Evolutionary conservation across 2,797 vertebrate species (phyloP), one percentile per base, ranked within the genome.

Genomic region (Danio kyathit): DNA sequence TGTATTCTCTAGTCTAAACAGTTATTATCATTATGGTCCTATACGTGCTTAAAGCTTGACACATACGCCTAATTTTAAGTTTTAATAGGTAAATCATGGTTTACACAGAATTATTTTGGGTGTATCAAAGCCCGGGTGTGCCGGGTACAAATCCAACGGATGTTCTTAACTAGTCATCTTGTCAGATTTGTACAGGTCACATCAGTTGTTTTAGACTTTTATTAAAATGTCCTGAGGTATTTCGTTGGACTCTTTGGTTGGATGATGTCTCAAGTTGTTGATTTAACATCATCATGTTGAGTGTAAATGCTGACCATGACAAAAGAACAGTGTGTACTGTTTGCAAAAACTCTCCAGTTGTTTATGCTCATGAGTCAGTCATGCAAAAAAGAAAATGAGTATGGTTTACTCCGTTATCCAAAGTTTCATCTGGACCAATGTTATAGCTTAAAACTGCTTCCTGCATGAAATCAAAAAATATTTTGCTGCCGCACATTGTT

Each of bases 81-180:
- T 12, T 56, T 44, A 19, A 12, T 49, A 65, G 13, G 49, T 44
- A 65, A 56, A 54, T 52, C 29, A 19, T 17, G 38, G 59, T 19
- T 51, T 48, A 9, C 14, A 8, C 12, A 21, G 44, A 6, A 0
- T 29, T 54, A 11, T 51, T 64, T 40, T 21, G 29, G 59, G 59
- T 64, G 60, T 63, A 41, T 75, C 16, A 66, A 21, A 78, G 21
- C 38, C 12, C 56, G 76, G 76, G 76, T 79, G 76, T 79, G 76
- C 29, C 76, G 19, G 21, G 3, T 12, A 17, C 29, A 56, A 5
- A 69, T 70, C 4, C 54, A 71, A 13, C n/a, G 66, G 66, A 71
- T 71, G 76, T 71, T 4, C 5, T 60, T 14, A 70, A 51, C 46
- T 38, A 70, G 54, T 78, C 65, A 69, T 48, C 51, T 9, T 46